Evolutionary conservation across 2,797 vertebrate genomes (phyloP).

Genomic region (Oryzias dopingdopingensis): DNA sequence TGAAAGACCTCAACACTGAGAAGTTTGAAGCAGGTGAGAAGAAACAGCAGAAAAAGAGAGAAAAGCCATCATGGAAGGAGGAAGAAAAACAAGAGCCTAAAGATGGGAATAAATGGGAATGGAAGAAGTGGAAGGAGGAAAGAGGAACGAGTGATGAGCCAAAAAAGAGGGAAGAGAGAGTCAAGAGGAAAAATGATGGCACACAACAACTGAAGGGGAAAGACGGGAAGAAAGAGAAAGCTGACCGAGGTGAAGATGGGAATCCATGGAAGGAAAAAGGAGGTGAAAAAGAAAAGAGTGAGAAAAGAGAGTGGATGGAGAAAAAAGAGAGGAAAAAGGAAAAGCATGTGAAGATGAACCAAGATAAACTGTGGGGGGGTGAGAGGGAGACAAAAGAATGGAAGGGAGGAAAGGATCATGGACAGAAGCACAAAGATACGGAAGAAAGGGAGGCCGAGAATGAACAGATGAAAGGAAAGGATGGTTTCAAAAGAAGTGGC

Average conservation of each 20-base stretch:
- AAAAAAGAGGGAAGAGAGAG: slow-evolving; percentile 35
- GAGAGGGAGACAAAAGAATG: slow-evolving; percentile 42
- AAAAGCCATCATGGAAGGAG: slow-evolving; percentile 31
- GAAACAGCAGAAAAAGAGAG: slow-evolving; percentile 40
- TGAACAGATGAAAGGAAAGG: slow-evolving; percentile 49
- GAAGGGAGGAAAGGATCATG: slow-evolving; percentile 31
- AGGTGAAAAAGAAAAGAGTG: slow-evolving; percentile 43
- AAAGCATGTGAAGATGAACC: slow-evolving; percentile 36
- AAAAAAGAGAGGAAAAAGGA: slow-evolving; percentile 44
- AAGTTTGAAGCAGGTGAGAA: slow-evolving; percentile 27
- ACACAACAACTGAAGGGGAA: slow-evolving; percentile 47
- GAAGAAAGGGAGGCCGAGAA: slow-evolving; percentile 43
- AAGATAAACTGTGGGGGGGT: slow-evolving; percentile 29
- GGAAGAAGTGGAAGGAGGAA: slow-evolving; percentile 39
- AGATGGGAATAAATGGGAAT: slow-evolving; percentile 46
- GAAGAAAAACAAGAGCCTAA: slow-evolving; percentile 36
- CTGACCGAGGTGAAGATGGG: slow-evolving; percentile 50
- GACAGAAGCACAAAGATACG: slow-evolving; percentile 22
- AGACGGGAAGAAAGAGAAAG: slow-evolving; percentile 59
- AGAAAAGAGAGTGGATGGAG: slow-evolving; percentile 38
- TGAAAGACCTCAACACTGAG: slow-evolving; percentile 39
- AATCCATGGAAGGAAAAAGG: slow-evolving; percentile 51
- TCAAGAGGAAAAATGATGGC: slow-evolving; percentile 29
- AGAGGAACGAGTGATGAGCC: slow-evolving; percentile 34
- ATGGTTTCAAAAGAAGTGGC: slow-evolving; percentile 31